Percentiles rank a stretch among this genome's conserved stretches.
Conservation (phyloP, 2,888 invertebrate genomes). For the Himalopsyche kuldschensis region DNA sequence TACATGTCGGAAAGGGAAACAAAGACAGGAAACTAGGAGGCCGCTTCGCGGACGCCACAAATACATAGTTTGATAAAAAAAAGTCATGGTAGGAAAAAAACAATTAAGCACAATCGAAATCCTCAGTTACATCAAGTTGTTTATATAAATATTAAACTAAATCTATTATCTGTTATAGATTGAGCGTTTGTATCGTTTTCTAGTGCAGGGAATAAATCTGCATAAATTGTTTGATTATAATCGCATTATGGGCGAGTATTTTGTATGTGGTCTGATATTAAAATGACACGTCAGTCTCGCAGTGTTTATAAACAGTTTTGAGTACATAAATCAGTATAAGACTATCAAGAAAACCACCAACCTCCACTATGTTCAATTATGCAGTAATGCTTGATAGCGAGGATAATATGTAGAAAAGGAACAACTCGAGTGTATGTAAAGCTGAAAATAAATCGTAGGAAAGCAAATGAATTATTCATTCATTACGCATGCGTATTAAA, state of each 20-base stretch:
- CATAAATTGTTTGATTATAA: neutral
- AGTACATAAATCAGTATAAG: neutral
- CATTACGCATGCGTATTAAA: constrained; percentile 6
- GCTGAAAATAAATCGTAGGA: neutral
- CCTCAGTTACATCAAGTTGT: too few species aligned
- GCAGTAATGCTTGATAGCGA: neutral
- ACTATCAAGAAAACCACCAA: neutral
- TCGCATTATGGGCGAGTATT: neutral
- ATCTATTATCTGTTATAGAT: too few species aligned
- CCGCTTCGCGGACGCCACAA: too few species aligned
- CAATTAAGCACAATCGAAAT: too few species aligned
- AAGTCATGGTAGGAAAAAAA: too few species aligned
- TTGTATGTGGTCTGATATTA: neutral
- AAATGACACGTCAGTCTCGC: neutral
- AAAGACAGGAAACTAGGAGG: too few species aligned
- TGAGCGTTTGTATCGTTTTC: too few species aligned
- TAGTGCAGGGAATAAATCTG: neutral
- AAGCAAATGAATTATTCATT: neutral
- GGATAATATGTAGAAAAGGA: neutral
- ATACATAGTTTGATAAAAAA: too few species aligned
- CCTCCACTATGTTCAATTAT: neutral
- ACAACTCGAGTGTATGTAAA: neutral
- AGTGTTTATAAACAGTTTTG: neutral
- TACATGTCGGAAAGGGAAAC: too few species aligned
- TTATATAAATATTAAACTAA: too few species aligned